Percentiles rank a stretch among this genome's conserved stretches.
These are phyloP conservation scores for Numenius arquata DNA, from an alignment of 2,113 vertebrate species.

Conservation along the genomic window DNA sequence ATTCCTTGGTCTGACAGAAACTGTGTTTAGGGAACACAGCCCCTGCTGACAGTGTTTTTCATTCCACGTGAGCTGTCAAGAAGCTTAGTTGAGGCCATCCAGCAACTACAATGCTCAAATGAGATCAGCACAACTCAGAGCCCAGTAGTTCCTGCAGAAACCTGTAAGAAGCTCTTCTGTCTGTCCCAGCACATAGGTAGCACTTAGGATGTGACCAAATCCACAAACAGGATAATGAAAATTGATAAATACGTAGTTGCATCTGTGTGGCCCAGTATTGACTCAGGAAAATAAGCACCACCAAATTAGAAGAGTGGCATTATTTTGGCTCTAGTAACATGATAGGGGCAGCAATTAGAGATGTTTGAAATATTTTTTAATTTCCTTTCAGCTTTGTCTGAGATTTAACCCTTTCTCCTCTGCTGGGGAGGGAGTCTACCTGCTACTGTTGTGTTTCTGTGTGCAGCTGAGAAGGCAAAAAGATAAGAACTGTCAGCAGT, in stretches of 20 bases:
- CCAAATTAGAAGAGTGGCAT: slow-evolving; percentile 23
- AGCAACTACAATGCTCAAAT: not conserved
- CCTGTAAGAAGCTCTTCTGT: not conserved
- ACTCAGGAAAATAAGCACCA: slow-evolving; percentile 59
- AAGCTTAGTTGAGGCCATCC: slow-evolving; percentile 16
- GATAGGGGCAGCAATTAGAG: not conserved
- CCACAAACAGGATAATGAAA: slow-evolving; percentile 69
- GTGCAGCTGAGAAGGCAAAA: not conserved
- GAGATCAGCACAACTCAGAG: not conserved
- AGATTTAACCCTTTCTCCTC: not conserved
- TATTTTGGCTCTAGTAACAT: slow-evolving; percentile 39
- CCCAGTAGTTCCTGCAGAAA: not conserved
- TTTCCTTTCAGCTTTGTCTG: slow-evolving; percentile 10
- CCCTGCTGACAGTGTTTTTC: slow-evolving; percentile 39
- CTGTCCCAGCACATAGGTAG: not conserved
- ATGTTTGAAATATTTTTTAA: not conserved
- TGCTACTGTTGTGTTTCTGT: not conserved
- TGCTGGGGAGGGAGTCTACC: not conserved
- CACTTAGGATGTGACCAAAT: slow-evolving; percentile 29
- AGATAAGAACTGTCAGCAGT: not conserved
- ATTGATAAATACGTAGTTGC: slow-evolving; percentile 63
- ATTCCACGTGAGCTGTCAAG: slow-evolving; percentile 51
- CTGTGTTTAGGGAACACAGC: slow-evolving; percentile 36
- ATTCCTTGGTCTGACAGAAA: slow-evolving; percentile 55
- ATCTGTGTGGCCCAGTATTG: slow-evolving; percentile 53